Evolutionary conservation across 2,113 vertebrate genomes (phyloP), one percentile per base, ranked within the genome.

Genomic region (Oenanthe melanoleuca): DNA sequence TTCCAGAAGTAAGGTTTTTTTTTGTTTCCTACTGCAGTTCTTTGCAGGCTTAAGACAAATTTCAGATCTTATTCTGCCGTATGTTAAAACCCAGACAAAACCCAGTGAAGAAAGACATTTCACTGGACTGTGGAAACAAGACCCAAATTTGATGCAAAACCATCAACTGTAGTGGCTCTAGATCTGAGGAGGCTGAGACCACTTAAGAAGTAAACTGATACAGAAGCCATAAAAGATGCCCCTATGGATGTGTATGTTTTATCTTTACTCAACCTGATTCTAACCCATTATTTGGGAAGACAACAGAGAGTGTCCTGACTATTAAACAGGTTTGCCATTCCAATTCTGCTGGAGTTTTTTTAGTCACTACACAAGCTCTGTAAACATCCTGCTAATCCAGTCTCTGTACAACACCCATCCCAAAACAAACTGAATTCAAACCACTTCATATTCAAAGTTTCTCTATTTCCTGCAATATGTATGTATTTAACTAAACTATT

Each of bases 11-110:
- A 33, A 9, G 40, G 12, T 22, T 1, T 22, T 33, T 4, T 19
- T 5, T 3, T 25, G 0, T n/a, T 9, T 21, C 6, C 12, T 40
- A 28, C 7, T 37, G 6, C 0, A 53, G 2, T 2, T 86, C 1
- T 78, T 80, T 73, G 38, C 22, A 79, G 19, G 12, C 28, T 75
- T 34, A 33, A 59, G 29, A 56, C 5, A 78, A 67, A 49, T 65
- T 85, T 89, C 57, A 91, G 45, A 57, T 12, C 5, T 82, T 64
- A 44, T 12, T 61, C 14, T 63, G 8, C 25, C 20, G 47, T 47
- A 4, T 47, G 26, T 55, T 67, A 80, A 77, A 89, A 53, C 2
- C 23, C 71, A 23, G 81, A 50, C 13, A 83, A 74, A 90, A 13
- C 14, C 26, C 29, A 78, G 5, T 38, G 29, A 86, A 88, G 31